Percentiles rank a stretch among this genome's conserved stretches.
phyloP scores from a whole-genome alignment of 92 coral and sea anemone species.

The Pocillopora grandis region DNA sequence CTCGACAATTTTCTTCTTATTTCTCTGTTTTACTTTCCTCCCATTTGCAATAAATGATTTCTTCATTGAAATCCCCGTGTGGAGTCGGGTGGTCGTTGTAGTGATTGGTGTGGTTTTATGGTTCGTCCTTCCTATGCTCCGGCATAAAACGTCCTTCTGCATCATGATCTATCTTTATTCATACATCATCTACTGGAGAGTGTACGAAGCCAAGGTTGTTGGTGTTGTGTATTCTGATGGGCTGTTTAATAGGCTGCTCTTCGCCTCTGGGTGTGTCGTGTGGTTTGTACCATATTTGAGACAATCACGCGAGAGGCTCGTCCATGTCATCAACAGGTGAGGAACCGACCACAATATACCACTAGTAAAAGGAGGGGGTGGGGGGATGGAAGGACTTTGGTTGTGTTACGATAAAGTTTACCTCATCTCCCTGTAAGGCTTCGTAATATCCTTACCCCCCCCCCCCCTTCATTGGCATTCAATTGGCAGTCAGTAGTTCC shows the following conservation, averaged over 20 bases:
- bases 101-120: slow-evolving; percentile 11
- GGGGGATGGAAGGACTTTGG: background rate
- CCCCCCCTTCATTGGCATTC: too few species aligned
- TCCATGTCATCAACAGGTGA: slow-evolving; percentile 43
- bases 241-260: background rate
- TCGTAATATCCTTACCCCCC: too few species aligned
- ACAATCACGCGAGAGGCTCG: background rate
- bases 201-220: slow-evolving; percentile 9
- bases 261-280: background rate
- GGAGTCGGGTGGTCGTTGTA: slow-evolving; percentile 10
- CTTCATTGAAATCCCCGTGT: slow-evolving; percentile 21
- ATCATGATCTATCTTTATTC: slow-evolving; percentile 24
- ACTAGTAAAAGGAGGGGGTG: background rate
- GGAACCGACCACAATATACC: background rate
- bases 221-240: background rate
- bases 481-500: too few species aligned
- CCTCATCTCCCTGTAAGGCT: too few species aligned
- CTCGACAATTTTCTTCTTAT: background rate
- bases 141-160: slow-evolving; percentile 21
- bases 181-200: slow-evolving; percentile 43
- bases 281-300: slow-evolving; percentile 9
- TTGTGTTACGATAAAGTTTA: too few species aligned
- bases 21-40: slow-evolving; percentile 35
- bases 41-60: slow-evolving; percentile 51
- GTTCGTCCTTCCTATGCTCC: slow-evolving; percentile 49